Evolutionary conservation across 2,797 vertebrate genomes (phyloP).

Genomic region (Garrulus glandarius): DNA sequence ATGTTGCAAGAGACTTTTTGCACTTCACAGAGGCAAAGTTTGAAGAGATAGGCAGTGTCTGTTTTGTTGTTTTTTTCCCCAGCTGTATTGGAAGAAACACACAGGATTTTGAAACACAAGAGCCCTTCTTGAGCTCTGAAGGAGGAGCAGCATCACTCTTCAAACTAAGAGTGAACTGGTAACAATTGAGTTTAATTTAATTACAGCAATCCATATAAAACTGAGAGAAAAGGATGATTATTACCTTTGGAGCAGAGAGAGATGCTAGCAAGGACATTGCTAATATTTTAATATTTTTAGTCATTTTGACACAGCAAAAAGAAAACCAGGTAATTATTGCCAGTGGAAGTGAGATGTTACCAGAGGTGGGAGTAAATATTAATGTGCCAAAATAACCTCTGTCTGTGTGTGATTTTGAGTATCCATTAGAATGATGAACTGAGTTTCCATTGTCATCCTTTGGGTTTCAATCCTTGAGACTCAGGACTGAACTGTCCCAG

Average conservation of each 20-base stretch:
- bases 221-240: not conserved
- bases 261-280: not conserved
- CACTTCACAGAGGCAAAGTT: not conserved
- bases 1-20: not conserved
- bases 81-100: not conserved
- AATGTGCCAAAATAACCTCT: not conserved
- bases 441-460: not conserved
- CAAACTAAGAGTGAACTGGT: not conserved
- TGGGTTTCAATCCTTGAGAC: not conserved
- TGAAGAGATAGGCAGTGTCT: not conserved
- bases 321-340: not conserved
- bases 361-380: not conserved
- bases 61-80: fast-evolving
- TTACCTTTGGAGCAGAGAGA: not conserved
- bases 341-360: not conserved
- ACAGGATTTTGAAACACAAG: not conserved
- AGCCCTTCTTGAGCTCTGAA: not conserved
- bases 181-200: not conserved
- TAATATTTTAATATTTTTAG: not conserved
- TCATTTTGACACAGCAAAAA: not conserved
- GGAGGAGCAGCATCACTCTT: not conserved
- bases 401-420: not conserved
- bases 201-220: not conserved
- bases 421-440: not conserved
- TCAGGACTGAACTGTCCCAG: not conserved